Evolutionary conservation across 53 echinoderm and acorn worm genomes (phyloP), one percentile per base, ranked within the genome.

Genomic region (Patiria pectinifera): DNA sequence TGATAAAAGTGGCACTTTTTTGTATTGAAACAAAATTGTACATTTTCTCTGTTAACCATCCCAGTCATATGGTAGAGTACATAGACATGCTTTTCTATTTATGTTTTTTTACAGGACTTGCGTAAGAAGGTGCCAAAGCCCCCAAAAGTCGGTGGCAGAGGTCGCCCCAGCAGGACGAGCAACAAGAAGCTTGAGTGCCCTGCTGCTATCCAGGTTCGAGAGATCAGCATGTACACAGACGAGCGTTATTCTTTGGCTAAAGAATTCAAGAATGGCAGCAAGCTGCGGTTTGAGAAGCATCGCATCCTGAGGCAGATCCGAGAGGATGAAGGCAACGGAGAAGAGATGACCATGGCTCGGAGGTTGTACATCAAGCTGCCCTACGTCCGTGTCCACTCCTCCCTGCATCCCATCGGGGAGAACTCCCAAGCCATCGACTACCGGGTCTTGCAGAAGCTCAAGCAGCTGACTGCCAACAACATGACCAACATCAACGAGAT

Each of bases 401-500:
- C 86, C 16, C 86, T 86, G 12, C 94, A 86, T 62, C 81, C 91
- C 48, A 85, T 91, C 23, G 94, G 91, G 18, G 79, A 89, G n/a
- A 85, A 84, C 72, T 83, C 91, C 44, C 91, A 91, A 81, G 91
- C 85, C 18, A 85, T 94, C 76, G 94, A 91, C 60, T 62, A 85
- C 11, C 62, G 86, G 59, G 91, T 94, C 59, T 59, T 82, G 9
- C 85, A 86, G 19, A 94, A 91, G 70, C 80, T 91, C 19, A 91
- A 91, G 71, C 80, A 91, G 86, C 69, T 94, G 58, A 85, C 91
- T 15, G 86, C 82, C 66, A 94, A 78, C 77, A 91, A 91, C 85
- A 91, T 94, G 70, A 91, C 91, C 48, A 91, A 91, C 71, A 91
- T 91, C 46, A 91, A 91, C 24, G 91, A 91, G 44, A 71, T 91